Percentiles rank a stretch among this genome's conserved stretches.
Evolutionary conservation across 2,888 invertebrate genomes (phyloP).

Genomic region (Metalampra italica): DNA sequence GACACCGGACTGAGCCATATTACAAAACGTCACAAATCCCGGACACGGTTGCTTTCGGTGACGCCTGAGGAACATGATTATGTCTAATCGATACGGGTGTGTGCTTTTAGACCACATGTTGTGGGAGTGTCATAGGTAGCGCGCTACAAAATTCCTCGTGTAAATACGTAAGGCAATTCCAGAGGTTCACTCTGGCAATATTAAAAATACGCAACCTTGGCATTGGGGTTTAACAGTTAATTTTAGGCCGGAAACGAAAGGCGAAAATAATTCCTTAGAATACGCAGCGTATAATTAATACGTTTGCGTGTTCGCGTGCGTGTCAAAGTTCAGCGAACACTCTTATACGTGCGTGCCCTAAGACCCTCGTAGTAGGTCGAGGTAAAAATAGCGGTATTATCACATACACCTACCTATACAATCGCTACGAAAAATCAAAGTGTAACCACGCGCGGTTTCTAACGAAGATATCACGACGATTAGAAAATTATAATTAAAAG

Average conservation of each 20-base stretch:
- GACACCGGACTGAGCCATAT: too few relatives aligned
- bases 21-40: too few relatives aligned
- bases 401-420: background rate
- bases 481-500: background rate
- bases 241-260: conserved; percentile 5
- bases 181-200: too few relatives aligned
- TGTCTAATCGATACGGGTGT: too few relatives aligned
- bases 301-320: conserved; percentile 41
- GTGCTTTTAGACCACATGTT: too few relatives aligned
- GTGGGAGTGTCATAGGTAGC: too few relatives aligned
- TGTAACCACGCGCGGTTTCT: background rate
- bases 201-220: conserved; percentile 10
- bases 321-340: conserved; percentile 49
- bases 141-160: background rate
- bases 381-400: background rate
- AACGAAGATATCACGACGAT: background rate
- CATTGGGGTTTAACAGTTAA: conserved; percentile 7
- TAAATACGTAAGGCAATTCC: background rate
- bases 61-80: too few relatives aligned
- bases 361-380: background rate
- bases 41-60: too few relatives aligned
- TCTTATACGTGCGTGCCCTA: background rate
- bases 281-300: conserved; percentile 5
- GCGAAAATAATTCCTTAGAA: conserved; percentile 18
- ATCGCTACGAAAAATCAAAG: background rate